Base-by-base conservation (phyloP, 1,140 invertebrate species). In the Penaeus chinensis region DNA sequence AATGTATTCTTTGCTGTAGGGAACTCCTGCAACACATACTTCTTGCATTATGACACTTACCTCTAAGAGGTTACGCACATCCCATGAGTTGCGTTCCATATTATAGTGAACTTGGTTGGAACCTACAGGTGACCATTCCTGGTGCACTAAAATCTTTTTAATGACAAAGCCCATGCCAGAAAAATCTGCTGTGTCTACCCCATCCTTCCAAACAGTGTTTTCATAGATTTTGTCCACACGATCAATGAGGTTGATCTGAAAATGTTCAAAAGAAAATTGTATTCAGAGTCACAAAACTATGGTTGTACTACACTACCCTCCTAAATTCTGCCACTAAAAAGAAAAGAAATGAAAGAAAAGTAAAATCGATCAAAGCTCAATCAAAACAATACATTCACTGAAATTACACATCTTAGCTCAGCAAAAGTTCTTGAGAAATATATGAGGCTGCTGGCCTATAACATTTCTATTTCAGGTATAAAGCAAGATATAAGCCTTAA, bases 111-210 rank as follows among this genome's bases (percentile, higher is more conserved):
- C 96, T 92, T 98, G 96, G 3, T 96, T 96, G 47, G 96, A 95
- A 74, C 96, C 94, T 11, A 97, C 95, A 80, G 95, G 94, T 2
- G 96, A 98, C 2, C 97, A 95, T 91, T 98, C 96, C 84, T 95
- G 97, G 91, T 98, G 97, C n/a, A 99, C 97, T 22, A 97, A 94
- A 83, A 98, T 98, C 93, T 98, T 98, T 92, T 98, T 98, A 84
- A 98, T 98, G 1, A 98, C 97, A 92, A 98, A 98, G 22, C 97
- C 97, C 96, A 98, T 98, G 13, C 97, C 97, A 92, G 91, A 91
- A 90, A 97, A 97, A 4, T 96, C 96, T 91, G 97, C 96, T 91
- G 96, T 95, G 90, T 97, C 94, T 94, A 90, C 61, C 91, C 91
- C 91, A 91, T 98, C 96, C 93, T 96, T 95, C 97, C 97, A 99